A percentile compares a stretch with the other conserved stretches of the same genome.
Evolutionary conservation across 2,888 invertebrate genomes (phyloP).

Genomic region (Stenodema calcarata): DNA sequence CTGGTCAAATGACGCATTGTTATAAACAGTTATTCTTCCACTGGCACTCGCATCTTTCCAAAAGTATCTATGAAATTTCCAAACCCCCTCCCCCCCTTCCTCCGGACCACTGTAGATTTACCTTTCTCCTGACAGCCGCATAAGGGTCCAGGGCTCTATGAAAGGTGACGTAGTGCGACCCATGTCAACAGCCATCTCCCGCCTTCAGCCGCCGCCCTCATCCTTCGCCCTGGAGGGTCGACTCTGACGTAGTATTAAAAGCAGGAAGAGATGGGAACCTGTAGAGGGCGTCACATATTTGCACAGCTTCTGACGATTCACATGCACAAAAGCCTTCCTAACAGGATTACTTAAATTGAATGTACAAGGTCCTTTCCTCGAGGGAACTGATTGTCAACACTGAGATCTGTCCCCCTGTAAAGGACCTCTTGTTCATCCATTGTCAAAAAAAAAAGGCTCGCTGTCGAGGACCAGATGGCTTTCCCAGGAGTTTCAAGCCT

Average conservation of each 20-base stretch:
- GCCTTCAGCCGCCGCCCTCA: no score
- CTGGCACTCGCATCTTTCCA: no score
- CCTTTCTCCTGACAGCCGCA: background rate
- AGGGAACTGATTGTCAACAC: constrained; percentile 47
- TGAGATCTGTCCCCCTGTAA: constrained; percentile 16
- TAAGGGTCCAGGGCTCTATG: background rate
- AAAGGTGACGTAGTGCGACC: background rate
- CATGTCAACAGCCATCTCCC: background rate
- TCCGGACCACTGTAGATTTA: background rate
- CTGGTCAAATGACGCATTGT: no score
- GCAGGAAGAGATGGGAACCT: background rate
- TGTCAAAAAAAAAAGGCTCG: constrained; percentile 31
- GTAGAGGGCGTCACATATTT: constrained; percentile 38
- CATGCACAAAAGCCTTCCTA: constrained; percentile 45
- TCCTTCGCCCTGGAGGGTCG: background rate
- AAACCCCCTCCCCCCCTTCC: no score
- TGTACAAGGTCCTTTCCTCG: constrained; percentile 40
- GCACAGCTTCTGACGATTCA: constrained; percentile 47
- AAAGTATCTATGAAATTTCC: no score
- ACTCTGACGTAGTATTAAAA: background rate
- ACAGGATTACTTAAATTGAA: constrained; percentile 49
- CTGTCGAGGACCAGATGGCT: constrained; percentile 24
- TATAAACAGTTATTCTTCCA: no score
- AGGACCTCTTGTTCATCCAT: constrained; percentile 24
- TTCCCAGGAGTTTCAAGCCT: constrained; percentile 41